Evolutionary conservation across 2,797 vertebrate genomes (phyloP), one percentile per base, ranked within the genome.

Genomic region (Lutjanus campechanus): DNA sequence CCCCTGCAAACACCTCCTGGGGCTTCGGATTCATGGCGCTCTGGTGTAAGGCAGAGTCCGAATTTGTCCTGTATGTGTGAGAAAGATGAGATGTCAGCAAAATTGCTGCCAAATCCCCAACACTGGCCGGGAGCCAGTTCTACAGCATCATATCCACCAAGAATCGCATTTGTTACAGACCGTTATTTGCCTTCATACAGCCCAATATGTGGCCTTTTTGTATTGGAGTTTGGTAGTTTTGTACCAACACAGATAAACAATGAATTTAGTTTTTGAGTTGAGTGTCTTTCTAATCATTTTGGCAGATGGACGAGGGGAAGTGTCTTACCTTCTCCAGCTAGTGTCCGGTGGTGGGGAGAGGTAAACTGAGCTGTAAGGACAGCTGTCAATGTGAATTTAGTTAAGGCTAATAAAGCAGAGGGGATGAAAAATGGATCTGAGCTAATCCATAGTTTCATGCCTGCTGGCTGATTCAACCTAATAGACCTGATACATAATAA

Each of bases 41-140:
- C 97, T 99, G 98, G 91, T 99, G 98, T 90, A 99, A 94, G 82
- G 98, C 98, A 4, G 98, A 99, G 93, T 99, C 98, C 0, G 98
- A 99, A 91, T 99, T 99, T 84, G 98, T 99, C 96, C 98, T 99
- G 93, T 29, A 71, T 50, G 79, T 76, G 81, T 86, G 13, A 71
- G 64, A 92, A 80, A 88, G 74, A 89, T 36, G 61, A 89, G 61
- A 86, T 1, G 73, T 92, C 63, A 90, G 81, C 72, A 78, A 89
- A 86, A 79, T 49, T 43, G 1, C 10, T 16, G 73, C 68, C 68
- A 86, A 83, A 76, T 67, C 54, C 44, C 36, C 3, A 12, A 20
- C 2, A 8, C 29, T 47, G 54, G 58, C 47, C 76, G 44, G 43
- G 15, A 29, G 56, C 13, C 76, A 81, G 19, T 60, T 69, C 44